Evolutionary conservation across 1,140 invertebrate species (phyloP).

Genomic region (Ridgeia piscesae): DNA sequence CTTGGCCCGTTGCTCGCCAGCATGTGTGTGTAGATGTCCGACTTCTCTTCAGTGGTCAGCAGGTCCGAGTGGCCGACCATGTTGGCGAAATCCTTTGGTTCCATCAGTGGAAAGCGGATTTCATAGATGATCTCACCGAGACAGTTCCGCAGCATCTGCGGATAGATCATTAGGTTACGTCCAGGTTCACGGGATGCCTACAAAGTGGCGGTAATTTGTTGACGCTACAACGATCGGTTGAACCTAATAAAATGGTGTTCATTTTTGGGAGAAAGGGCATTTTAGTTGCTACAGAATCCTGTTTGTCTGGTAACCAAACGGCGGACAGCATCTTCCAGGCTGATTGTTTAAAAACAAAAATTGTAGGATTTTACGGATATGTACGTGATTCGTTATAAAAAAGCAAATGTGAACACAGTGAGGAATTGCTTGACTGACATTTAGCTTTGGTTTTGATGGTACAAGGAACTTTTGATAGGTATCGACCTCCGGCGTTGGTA

Average conservation of each 20-base stretch:
- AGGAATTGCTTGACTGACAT: neutral
- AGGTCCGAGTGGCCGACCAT: constrained; percentile 16
- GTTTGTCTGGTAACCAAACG: neutral
- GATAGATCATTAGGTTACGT: neutral
- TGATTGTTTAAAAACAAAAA: neutral
- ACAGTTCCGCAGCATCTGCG: neutral
- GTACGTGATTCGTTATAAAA: neutral
- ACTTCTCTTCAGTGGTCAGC: constrained; percentile 20
- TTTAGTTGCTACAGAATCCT: too few relatives aligned
- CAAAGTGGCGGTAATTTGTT: too few relatives aligned
- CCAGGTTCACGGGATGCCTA: too few relatives aligned
- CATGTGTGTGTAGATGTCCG: constrained; percentile 7
- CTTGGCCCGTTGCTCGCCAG: neutral
- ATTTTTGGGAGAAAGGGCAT: too few relatives aligned
- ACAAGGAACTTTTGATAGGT: neutral
- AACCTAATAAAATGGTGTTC: too few relatives aligned
- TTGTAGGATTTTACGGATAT: neutral
- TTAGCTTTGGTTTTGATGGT: neutral
- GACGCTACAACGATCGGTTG: too few relatives aligned
- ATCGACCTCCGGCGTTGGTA: neutral
- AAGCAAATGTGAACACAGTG: neutral
- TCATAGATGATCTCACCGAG: constrained; percentile 23
- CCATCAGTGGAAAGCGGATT: constrained; percentile 25
- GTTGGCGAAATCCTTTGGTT: constrained; percentile 25
- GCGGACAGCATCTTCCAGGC: neutral